phyloP scores from a whole-genome alignment of 2,113 vertebrate species.

The Fregetta grallaria region DNA sequence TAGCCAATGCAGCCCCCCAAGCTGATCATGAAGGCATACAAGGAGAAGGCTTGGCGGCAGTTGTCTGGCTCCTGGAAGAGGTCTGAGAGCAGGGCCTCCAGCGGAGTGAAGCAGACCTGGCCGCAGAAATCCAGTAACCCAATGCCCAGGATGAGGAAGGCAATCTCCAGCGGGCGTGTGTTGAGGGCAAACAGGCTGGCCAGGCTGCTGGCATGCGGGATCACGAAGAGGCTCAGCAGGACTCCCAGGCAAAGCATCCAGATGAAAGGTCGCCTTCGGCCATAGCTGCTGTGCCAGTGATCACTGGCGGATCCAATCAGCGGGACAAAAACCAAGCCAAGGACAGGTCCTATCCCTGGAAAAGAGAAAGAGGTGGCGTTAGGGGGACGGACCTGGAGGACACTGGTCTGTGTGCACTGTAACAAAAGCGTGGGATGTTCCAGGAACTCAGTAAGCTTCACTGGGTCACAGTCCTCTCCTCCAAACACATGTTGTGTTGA shows the following conservation, averaged over 20 bases:
- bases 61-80: constrained; percentile 81
- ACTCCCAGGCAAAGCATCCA: constrained; percentile 83
- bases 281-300: constrained; percentile 82
- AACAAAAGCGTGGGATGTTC: background rate
- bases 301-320: constrained; percentile 84
- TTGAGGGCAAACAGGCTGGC: constrained; percentile 66
- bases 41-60: constrained; percentile 83
- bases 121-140: constrained; percentile 85
- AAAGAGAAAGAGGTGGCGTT: background rate
- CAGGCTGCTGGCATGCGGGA: constrained; percentile 76
- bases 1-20: constrained; percentile 87
- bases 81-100: constrained; percentile 86
- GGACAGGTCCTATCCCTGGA: constrained; percentile 83
- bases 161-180: constrained; percentile 72
- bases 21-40: constrained; percentile 87
- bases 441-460: accelerated
- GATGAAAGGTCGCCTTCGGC: constrained; percentile 86
- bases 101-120: constrained; percentile 86
- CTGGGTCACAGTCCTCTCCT: background rate
- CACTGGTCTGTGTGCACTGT: background rate
- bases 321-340: constrained; percentile 81
- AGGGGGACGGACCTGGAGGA: background rate
- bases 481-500: background rate
- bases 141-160: constrained; percentile 80
- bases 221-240: constrained; percentile 82